Evolutionary conservation across 2,888 invertebrate species (phyloP).

Genomic region (Pyrocoelia pectoralis): DNA sequence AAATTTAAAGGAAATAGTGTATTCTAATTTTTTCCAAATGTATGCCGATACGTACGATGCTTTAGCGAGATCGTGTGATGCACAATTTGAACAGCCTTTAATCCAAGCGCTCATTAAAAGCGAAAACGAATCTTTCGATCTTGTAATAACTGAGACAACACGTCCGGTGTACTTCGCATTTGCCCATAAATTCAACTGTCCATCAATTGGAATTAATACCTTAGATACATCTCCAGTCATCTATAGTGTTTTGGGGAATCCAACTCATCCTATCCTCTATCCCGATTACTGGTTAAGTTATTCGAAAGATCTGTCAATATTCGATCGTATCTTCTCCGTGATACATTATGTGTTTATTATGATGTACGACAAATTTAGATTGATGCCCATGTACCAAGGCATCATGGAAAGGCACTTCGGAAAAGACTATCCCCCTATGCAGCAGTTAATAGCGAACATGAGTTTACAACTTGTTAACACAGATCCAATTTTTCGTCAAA

Average conservation of each 20-base stretch:
- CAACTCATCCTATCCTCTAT: slow-evolving; percentile 50
- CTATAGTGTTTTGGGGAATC: slow-evolving; percentile 61
- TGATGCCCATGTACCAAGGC: neutral
- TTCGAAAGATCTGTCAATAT: slow-evolving; percentile 44
- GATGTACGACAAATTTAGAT: neutral
- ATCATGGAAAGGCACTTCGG: slow-evolving; percentile 39
- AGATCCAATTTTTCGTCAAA: slow-evolving; percentile 55
- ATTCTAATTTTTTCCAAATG: neutral
- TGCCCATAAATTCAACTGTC: slow-evolving; percentile 64
- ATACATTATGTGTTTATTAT: neutral
- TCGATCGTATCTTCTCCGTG: neutral
- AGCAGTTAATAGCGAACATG: slow-evolving; percentile 46
- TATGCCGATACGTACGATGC: slow-evolving; percentile 22
- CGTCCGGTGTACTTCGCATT: slow-evolving; percentile 62
- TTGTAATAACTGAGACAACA: slow-evolving; percentile 65
- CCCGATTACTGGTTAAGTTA: slow-evolving; percentile 49
- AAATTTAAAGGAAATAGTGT: neutral
- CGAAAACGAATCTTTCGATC: slow-evolving; percentile 62
- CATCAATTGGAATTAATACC: slow-evolving; percentile 64
- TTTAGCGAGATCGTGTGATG: slow-evolving; percentile 37
- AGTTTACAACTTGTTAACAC: slow-evolving; percentile 58
- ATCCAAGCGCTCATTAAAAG: slow-evolving; percentile 50
- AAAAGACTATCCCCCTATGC: slow-evolving; percentile 24
- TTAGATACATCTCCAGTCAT: slow-evolving; percentile 62
- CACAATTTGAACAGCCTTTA: slow-evolving; percentile 39